Conservation (phyloP, 2,797 vertebrate genomes). For the Lepilemur ruficaudatus region DNA sequence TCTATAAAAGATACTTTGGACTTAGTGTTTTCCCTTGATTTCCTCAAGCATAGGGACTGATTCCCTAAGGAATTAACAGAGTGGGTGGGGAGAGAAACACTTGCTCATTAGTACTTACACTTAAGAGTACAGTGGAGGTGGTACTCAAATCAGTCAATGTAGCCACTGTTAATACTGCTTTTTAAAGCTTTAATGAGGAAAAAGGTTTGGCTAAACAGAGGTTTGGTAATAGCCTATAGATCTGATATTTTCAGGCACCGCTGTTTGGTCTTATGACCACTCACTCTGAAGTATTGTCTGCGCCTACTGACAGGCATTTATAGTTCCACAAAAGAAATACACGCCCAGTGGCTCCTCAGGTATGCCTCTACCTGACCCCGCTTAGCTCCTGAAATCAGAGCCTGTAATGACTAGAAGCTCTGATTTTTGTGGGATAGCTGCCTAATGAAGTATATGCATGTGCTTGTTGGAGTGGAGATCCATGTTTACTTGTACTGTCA, state of each 20-base stretch:
- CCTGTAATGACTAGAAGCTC: not conserved
- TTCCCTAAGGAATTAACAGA: not conserved
- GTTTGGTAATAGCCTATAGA: not conserved
- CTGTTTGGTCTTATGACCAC: not conserved
- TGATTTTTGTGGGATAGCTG: not conserved
- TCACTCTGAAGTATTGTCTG: not conserved
- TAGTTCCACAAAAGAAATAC: not conserved
- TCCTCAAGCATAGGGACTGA: not conserved
- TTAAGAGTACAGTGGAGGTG: not conserved
- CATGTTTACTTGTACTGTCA: not conserved
- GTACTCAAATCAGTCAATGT: not conserved
- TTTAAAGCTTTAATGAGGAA: conserved; percentile 49
- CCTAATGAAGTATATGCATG: not conserved
- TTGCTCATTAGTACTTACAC: conserved; percentile 44
- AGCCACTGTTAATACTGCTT: not conserved
- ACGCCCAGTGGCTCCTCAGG: not conserved
- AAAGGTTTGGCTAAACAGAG: not conserved
- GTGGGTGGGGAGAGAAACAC: conserved; percentile 18
- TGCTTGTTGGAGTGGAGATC: not conserved
- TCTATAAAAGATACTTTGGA: not conserved
- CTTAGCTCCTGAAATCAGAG: conserved; percentile 27
- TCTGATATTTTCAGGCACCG: not conserved
- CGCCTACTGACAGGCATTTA: not conserved
- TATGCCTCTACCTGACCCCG: not conserved
- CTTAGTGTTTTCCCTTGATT: conserved; percentile 17